Evolutionary conservation across 64 coral and sea anemone species (phyloP), one percentile per base, ranked within the genome.

Genomic region (Acropora yongei): DNA sequence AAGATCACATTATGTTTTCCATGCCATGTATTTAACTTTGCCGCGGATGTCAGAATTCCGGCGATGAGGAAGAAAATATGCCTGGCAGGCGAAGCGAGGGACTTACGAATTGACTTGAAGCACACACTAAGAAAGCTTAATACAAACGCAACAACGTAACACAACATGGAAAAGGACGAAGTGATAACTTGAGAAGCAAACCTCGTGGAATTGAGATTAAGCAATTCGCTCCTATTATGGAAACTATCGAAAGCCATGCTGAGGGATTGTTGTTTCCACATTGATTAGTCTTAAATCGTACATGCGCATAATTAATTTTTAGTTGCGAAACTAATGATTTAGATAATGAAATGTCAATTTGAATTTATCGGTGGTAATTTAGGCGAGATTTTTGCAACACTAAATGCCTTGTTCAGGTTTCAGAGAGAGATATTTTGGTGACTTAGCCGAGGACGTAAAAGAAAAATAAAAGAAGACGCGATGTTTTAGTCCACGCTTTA

Each of bases 151-250:
- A 18, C 3, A 10, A 88, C 17, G 19, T 88, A 88, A 60, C 74
- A 88, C 12, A 74, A 18, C 3, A 72, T 6, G 14, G 86, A 74
- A 41, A 74, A 77, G 3, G 86, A 88, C 68, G 74, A 44, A 41
- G 86, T 88, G 20, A 88, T 88, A 3, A 88, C 86, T 50, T 75
- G 68, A 16, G 68, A 57, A 60, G 86, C 86, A 8, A 88, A 75
- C 44, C 12, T 46, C 39, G 86, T 83, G 30, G 60, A 58, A 9
- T 53, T 53, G 5, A 53, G 9, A 9, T 53, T 9, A 9, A 6
- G 50, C 58, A 63, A 63, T 41, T 83, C 18, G 73, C 73, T 76
- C 30, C 30, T 42, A 44, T 44, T 76, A 42, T 63, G 6, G 58
- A 2, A 2, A 9, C 8, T 2, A 8, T 63, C 7, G 14, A 63